These are phyloP conservation scores for Melipona quadrifasciata DNA, from an alignment of 1,140 invertebrate genomes.

Conservation along the genomic window DNA sequence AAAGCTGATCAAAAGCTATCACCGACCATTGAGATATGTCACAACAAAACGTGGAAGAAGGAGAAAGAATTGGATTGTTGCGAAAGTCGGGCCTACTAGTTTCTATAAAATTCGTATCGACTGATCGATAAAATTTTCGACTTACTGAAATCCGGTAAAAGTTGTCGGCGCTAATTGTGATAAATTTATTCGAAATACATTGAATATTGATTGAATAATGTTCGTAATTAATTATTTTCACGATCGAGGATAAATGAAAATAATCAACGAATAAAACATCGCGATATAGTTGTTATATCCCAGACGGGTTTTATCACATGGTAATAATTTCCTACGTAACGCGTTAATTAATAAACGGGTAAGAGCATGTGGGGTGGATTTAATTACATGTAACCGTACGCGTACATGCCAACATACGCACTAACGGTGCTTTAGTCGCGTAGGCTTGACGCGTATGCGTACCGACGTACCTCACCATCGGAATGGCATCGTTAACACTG, in stretches of 20 bases:
- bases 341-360: conserved; percentile 66
- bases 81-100: background rate
- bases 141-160: background rate
- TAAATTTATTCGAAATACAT: background rate
- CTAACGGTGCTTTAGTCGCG: conserved; percentile 29
- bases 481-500: conserved; percentile 52
- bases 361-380: conserved; percentile 47
- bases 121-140: too few species aligned
- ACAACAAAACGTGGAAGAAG: background rate
- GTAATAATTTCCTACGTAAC: conserved; percentile 54
- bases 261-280: conserved; percentile 32
- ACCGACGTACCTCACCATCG: background rate
- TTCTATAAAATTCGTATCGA: too few species aligned
- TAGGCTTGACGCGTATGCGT: conserved; percentile 1
- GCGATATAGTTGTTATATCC: background rate
- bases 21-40: background rate
- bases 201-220: conserved; percentile 2
- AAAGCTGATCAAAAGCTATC: background rate
- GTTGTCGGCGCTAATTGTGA: background rate
- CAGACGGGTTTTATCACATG: conserved; percentile 51
- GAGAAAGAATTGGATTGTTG: background rate
- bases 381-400: conserved; percentile 52
- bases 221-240: conserved; percentile 36
- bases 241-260: conserved; percentile 6
- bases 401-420: conserved; percentile 16